These are phyloP conservation scores for Heliconius sara DNA, from an alignment of 2,888 invertebrate genomes.

Conservation along the genomic window DNA sequence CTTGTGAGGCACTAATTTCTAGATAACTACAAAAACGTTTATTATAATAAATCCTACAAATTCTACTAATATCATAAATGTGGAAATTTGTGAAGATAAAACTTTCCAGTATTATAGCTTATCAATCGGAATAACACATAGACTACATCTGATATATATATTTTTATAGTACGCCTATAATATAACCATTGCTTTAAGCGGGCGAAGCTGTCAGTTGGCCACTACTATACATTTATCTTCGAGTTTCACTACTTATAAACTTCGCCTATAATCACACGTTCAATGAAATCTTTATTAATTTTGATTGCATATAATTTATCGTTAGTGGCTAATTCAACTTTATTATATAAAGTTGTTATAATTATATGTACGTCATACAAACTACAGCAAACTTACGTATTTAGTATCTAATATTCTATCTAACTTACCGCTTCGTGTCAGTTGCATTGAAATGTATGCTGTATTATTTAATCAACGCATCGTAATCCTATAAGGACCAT, in stretches of 20 bases:
- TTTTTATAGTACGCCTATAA: too few relatives aligned
- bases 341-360: neutral
- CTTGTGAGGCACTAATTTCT: neutral
- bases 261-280: neutral
- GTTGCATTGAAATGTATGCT: slow-evolving; percentile 36
- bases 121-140: too few relatives aligned
- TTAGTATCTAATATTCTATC: slow-evolving; percentile 11
- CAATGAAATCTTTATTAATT: neutral
- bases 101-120: too few relatives aligned
- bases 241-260: neutral
- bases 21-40: neutral
- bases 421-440: neutral
- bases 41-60: neutral
- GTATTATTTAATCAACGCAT: slow-evolving; percentile 39
- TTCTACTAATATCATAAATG: too few relatives aligned
- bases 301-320: slow-evolving; percentile 5
- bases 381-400: slow-evolving; percentile 4
- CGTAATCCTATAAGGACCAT: slow-evolving; percentile 32
- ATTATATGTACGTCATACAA: neutral
- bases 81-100: too few relatives aligned
- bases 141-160: too few relatives aligned
- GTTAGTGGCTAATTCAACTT: slow-evolving; percentile 11
- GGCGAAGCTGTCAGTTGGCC: too few relatives aligned
- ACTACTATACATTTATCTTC: neutral
- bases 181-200: too few relatives aligned